These are phyloP conservation scores for Drosophila gunungcola DNA, from an alignment of 1,140 invertebrate species.

Conservation along the genomic window DNA sequence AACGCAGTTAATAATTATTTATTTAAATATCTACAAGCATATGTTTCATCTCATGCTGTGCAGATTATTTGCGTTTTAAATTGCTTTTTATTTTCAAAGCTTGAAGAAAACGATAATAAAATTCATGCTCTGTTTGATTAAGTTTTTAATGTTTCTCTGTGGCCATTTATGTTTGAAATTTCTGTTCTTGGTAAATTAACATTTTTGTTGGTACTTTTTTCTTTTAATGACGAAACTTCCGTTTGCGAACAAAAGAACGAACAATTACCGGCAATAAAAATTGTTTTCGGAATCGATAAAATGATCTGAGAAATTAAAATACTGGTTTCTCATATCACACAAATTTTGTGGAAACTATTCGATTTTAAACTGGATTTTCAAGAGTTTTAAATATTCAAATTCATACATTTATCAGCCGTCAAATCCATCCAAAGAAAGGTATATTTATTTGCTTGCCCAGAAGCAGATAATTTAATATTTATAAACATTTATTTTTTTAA, in stretches of 20 bases:
- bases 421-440: constrained; percentile 34
- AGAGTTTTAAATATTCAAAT: constrained; percentile 8
- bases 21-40: not conserved
- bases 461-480: constrained; percentile 68
- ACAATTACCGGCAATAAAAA: constrained; percentile 20
- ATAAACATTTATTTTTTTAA: constrained; percentile 55
- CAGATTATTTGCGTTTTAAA: constrained; percentile 19
- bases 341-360: not conserved
- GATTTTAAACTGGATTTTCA: constrained; percentile 32
- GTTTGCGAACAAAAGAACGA: constrained; percentile 12
- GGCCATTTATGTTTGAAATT: constrained; percentile 27
- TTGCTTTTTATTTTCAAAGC: not conserved
- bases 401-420: constrained; percentile 9
- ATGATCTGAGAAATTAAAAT: constrained; percentile 11
- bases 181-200: constrained; percentile 1
- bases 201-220: constrained; percentile 5
- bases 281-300: constrained; percentile 24
- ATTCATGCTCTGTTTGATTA: constrained; percentile 50
- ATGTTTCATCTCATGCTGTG: constrained; percentile 19
- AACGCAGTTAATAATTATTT: not conserved
- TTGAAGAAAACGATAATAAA: constrained; percentile 12
- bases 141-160: constrained; percentile 16
- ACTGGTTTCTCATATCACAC: constrained; percentile 9
- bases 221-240: constrained; percentile 12
- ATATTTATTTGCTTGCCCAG: constrained; percentile 50